Conservation (phyloP, 2,888 invertebrate genomes). For the Drosophila sordidula region DNA sequence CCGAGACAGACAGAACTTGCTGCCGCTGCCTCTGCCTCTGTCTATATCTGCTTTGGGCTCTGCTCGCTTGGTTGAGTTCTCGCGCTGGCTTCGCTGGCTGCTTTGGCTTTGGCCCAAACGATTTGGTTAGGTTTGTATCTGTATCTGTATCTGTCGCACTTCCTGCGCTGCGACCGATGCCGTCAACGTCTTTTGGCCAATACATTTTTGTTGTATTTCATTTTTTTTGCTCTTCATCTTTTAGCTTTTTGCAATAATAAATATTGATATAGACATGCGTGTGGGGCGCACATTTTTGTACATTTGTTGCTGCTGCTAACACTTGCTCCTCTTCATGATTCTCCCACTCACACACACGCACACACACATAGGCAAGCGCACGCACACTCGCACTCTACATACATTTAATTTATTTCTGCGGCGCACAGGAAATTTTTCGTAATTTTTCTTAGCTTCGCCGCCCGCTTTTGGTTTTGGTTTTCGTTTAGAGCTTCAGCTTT, state of each 20-base stretch:
- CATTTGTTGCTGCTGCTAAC: slow-evolving; percentile 34
- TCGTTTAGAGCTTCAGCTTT: slow-evolving; percentile 24
- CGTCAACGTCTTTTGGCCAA: slow-evolving; percentile 24
- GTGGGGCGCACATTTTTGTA: slow-evolving; percentile 21
- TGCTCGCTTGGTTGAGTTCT: slow-evolving; percentile 70
- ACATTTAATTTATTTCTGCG: slow-evolving; percentile 52
- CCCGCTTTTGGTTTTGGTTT: slow-evolving; percentile 36
- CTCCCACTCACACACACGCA: slow-evolving; percentile 23
- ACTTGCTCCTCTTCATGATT: slow-evolving; percentile 16
- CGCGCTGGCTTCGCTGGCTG: slow-evolving; percentile 58
- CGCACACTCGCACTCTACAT: slow-evolving; percentile 15
- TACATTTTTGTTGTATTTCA: slow-evolving; percentile 29
- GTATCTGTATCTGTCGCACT: slow-evolving; percentile 76
- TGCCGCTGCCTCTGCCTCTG: slow-evolving; percentile 17
- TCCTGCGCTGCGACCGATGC: slow-evolving; percentile 47
- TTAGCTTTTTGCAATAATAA: slow-evolving; percentile 62
- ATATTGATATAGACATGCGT: slow-evolving; percentile 58
- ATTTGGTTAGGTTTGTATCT: slow-evolving; percentile 65
- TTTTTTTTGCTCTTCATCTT: slow-evolving; percentile 24
- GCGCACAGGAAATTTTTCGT: slow-evolving; percentile 53
- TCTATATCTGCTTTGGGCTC: slow-evolving; percentile 30
- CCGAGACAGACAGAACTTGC: slow-evolving; percentile 49
- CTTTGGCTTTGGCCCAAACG: slow-evolving; percentile 67
- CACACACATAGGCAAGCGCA: slow-evolving; percentile 7
- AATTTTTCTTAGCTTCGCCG: slow-evolving; percentile 59